Percentiles rank a stretch among this genome's conserved stretches.
Evolutionary conservation across 2,888 invertebrate genomes (phyloP).

Genomic region (Melipona beecheii): DNA sequence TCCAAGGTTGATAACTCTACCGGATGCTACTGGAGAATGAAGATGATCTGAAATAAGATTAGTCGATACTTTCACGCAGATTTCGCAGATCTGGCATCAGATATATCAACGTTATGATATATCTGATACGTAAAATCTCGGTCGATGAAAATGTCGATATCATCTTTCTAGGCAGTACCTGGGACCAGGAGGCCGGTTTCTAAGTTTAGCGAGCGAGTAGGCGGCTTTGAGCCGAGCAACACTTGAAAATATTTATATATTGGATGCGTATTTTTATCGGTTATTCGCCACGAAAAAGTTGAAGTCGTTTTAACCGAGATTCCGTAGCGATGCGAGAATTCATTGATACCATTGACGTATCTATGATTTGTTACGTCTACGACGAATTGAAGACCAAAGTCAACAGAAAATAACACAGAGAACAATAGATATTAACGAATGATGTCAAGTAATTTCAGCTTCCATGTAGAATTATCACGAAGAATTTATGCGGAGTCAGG

Average conservation of each 20-base stretch:
- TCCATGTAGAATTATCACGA: background rate
- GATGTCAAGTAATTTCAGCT: background rate
- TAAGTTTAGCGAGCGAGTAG: slow-evolving; percentile 83
- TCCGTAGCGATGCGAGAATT: background rate
- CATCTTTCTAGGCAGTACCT: slow-evolving; percentile 76
- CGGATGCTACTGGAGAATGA: background rate
- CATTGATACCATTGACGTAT: background rate
- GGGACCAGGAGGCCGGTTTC: slow-evolving; percentile 80
- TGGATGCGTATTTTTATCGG: slow-evolving; percentile 80
- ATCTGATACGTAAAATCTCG: slow-evolving; percentile 47
- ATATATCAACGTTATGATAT: slow-evolving; percentile 21
- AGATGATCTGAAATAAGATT: background rate
- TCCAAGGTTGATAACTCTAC: background rate
- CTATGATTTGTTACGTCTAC: background rate
- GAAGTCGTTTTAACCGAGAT: background rate
- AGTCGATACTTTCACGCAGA: no score
- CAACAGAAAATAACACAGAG: background rate
- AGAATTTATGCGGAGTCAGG: background rate
- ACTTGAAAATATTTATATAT: slow-evolving; percentile 82
- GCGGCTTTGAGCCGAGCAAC: slow-evolving; percentile 80
- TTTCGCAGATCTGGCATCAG: background rate
- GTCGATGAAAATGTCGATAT: slow-evolving; percentile 79
- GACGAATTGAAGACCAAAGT: background rate
- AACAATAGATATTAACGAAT: no score
- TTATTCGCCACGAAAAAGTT: slow-evolving; percentile 40